Base-by-base conservation (phyloP, 35 echinoderm and acorn worm genomes). In the Anneissia japonica region DNA sequence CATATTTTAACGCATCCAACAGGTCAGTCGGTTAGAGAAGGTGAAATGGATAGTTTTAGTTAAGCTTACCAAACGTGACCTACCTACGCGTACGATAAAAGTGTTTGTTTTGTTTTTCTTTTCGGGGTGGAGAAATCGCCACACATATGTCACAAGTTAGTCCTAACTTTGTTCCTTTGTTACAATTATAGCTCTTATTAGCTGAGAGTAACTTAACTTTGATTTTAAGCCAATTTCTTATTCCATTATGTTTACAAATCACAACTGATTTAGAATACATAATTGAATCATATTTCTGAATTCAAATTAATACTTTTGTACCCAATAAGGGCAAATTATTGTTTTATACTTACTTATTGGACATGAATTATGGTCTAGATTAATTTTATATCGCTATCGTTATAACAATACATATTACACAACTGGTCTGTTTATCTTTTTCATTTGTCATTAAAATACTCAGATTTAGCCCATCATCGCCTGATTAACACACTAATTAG, bases 1-100 rank as follows among this genome's bases (percentile, higher is more conserved):
- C 51, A 64, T 64, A 64, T 64, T 64, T 64, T 64, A 64, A 64
- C 51, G 51, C 51, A 64, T 64, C 51, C 51, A 64, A 64, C 51
- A 64, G 51, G 51, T 64, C 51, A 64, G 21, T 64, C 51, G 51
- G 51, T 64, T 12, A 64, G 51, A 64, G 7, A 64, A 64, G 51
- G 51, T 64, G 26, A 64, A 64, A 64, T 64, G 26, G 11, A 64
- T 64, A 26, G 10, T 64, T 9, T 64, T 9, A 64, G 51, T 64
- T 64, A 64, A 64, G 51, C 51, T 64, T 23, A 2, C 5, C 11
- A 23, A 16, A 64, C 51, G 51, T 64, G 21, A 64, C 51, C 51
- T 64, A 64, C 51, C 51, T 64, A 23, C 26, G 51, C 26, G 26
- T 26, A 6, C 2, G 51, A 64, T 1, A 12, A 64, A 64, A 9